A percentile compares a stretch with the other conserved stretches of the same genome.
Conservation (phyloP, 2,113 vertebrate genomes). For the Arenaria interpres region DNA sequence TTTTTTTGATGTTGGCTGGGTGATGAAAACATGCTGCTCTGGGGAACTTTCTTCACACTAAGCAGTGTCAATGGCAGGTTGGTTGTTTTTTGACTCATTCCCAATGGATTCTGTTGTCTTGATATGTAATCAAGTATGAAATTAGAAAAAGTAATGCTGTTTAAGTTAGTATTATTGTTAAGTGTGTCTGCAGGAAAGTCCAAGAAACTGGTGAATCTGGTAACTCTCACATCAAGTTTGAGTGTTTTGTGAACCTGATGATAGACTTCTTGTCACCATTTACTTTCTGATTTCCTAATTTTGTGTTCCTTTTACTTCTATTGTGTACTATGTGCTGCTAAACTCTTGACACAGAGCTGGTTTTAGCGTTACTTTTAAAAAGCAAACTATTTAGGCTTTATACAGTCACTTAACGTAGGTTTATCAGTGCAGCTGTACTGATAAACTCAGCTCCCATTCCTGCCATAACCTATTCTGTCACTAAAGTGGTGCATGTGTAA, state of each 20-base stretch:
- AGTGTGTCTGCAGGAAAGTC: too few relatives aligned
- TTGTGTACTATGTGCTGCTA: not conserved
- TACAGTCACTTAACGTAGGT: not conserved
- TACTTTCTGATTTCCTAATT: not conserved
- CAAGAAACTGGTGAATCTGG: not conserved
- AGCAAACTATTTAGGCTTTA: not conserved
- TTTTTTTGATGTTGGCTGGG: not conserved
- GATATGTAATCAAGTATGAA: not conserved
- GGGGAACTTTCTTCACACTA: not conserved
- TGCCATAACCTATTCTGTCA: not conserved
- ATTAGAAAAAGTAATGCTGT: not conserved
- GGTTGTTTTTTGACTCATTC: not conserved
- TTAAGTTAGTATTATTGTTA: not conserved
- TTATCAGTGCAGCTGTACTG: not conserved
- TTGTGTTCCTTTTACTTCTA: not conserved
- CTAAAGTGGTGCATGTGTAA: not conserved
- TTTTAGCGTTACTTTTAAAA: not conserved
- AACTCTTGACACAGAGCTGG: not conserved
- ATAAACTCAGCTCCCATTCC: not conserved
- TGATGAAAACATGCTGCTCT: not conserved
- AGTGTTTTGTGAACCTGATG: not conserved
- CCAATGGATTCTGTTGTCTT: not conserved
- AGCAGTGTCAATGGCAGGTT: not conserved
- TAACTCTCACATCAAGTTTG: not conserved
- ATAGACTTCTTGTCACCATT: not conserved